Percentiles rank a stretch among this genome's conserved stretches.
phyloP scores from a whole-genome alignment of 2,113 vertebrate species.

The Hemiprocne comata region DNA sequence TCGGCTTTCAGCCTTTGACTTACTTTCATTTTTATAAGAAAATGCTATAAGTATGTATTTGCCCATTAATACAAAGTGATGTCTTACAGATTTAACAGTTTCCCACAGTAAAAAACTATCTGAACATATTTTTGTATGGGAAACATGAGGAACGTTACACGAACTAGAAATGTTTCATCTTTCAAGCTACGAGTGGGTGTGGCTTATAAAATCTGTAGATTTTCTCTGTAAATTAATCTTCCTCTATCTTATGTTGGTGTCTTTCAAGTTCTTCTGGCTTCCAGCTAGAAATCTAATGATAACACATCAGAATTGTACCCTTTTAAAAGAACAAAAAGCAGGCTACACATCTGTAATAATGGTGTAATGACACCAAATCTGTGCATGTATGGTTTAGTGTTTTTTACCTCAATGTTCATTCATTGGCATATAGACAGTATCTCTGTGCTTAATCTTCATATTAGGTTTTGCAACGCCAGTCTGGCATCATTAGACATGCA shows the following conservation, averaged over 20 bases:
- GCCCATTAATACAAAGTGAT: not conserved
- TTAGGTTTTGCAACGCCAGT: not conserved
- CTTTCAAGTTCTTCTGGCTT: not conserved
- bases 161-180: not conserved
- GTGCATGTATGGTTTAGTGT: not conserved
- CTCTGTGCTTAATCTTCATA: not conserved
- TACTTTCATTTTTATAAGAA: not conserved
- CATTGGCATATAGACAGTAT: not conserved
- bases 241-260: not conserved
- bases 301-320: not conserved
- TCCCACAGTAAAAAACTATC: not conserved
- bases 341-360: not conserved
- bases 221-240: not conserved
- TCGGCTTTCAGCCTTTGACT: not conserved
- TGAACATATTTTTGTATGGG: not conserved
- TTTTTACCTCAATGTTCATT: conserved; percentile 23
- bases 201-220: not conserved
- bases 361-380: not conserved
- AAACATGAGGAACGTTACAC: not conserved
- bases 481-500: conserved; percentile 23
- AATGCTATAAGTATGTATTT: not conserved
- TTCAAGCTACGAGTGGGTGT: not conserved
- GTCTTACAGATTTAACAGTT: not conserved
- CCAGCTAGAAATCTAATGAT: not conserved
- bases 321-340: conserved; percentile 19